A percentile compares a stretch with the other conserved stretches of the same genome.
phyloP scores from a whole-genome alignment of 2,797 vertebrate genomes.

The Phrynocephalus vlangalii region DNA sequence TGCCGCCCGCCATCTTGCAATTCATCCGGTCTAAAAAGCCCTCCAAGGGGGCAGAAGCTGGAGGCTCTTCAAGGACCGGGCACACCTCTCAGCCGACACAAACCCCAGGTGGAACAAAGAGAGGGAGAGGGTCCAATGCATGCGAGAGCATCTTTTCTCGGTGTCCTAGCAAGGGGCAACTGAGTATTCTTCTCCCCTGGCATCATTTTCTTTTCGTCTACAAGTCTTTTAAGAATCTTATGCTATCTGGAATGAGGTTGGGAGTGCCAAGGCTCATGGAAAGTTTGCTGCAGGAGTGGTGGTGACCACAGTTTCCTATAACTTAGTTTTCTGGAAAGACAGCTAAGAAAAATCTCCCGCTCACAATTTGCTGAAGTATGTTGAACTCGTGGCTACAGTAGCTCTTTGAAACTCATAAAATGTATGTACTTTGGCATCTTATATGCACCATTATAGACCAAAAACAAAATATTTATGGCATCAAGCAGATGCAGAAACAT shows the following conservation, averaged over 20 bases:
- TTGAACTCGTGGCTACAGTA: not conserved
- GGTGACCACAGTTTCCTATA: constrained; percentile 74
- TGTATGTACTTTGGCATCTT: too few relatives aligned
- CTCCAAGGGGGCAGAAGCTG: too few relatives aligned
- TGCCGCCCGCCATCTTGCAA: too few relatives aligned
- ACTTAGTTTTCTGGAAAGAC: constrained; percentile 70
- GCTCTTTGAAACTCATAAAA: too few relatives aligned
- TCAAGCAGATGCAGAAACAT: too few relatives aligned
- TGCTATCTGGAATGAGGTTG: constrained; percentile 59
- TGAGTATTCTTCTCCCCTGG: constrained; percentile 24
- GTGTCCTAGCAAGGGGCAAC: not conserved
- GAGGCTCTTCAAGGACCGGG: too few relatives aligned
- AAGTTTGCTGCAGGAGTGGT: constrained; percentile 68
- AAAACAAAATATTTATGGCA: too few relatives aligned
- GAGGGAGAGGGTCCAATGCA: too few relatives aligned
- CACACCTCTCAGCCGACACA: too few relatives aligned
- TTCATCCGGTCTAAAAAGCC: too few relatives aligned
- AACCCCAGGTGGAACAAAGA: too few relatives aligned
- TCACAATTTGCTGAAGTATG: constrained; percentile 17
- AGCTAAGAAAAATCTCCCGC: constrained; percentile 47
- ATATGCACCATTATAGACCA: too few relatives aligned
- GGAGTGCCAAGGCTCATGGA: constrained; percentile 71
- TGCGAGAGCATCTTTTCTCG: not conserved
- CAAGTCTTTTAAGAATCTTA: constrained; percentile 62
- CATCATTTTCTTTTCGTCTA: not conserved